A percentile compares a stretch with the other conserved stretches of the same genome.
Evolutionary conservation across 1,140 invertebrate species (phyloP).

Genomic region (Leptinotarsa texana): DNA sequence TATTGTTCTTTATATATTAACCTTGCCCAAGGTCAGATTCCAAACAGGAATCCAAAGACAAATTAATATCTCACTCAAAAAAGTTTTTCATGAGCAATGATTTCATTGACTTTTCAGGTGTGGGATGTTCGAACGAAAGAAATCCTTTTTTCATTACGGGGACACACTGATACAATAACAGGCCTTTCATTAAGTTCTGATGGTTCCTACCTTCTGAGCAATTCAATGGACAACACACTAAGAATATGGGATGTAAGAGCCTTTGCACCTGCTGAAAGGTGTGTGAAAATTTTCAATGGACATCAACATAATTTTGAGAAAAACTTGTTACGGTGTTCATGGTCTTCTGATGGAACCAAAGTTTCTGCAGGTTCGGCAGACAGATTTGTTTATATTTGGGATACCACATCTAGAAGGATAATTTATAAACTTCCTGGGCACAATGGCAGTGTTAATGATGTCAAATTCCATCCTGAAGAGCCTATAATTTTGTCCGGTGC

Average conservation of each 20-base stretch:
- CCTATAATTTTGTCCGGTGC: conserved; percentile 92
- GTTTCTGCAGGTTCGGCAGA: conserved; percentile 90
- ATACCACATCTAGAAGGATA: conserved; percentile 87
- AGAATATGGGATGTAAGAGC: conserved; percentile 82
- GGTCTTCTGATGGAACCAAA: conserved; percentile 87
- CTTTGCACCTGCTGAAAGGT: conserved; percentile 86
- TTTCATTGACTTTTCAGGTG: conserved; percentile 52
- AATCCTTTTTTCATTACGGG: conserved; percentile 81
- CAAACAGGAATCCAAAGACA: too few relatives aligned
- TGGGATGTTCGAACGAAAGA: conserved; percentile 96
- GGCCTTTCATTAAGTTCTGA: conserved; percentile 91
- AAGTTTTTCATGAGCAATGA: too few relatives aligned
- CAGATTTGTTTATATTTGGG: conserved; percentile 96
- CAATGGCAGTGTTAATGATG: conserved; percentile 95
- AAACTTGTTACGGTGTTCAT: conserved; percentile 84
- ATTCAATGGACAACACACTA: conserved; percentile 95
- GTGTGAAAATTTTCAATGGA: conserved; percentile 83
- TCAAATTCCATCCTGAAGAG: conserved; percentile 95
- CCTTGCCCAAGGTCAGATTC: too few relatives aligned
- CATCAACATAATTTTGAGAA: conserved; percentile 99
- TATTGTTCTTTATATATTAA: background rate
- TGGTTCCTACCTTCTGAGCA: conserved; percentile 92
- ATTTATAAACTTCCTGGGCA: conserved; percentile 98
- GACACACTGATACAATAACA: conserved; percentile 93
- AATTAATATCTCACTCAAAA: too few relatives aligned